A percentile compares a stretch with the other conserved stretches of the same genome.
phyloP scores from a whole-genome alignment of 2,113 vertebrate species.

The Gila orcuttii region DNA sequence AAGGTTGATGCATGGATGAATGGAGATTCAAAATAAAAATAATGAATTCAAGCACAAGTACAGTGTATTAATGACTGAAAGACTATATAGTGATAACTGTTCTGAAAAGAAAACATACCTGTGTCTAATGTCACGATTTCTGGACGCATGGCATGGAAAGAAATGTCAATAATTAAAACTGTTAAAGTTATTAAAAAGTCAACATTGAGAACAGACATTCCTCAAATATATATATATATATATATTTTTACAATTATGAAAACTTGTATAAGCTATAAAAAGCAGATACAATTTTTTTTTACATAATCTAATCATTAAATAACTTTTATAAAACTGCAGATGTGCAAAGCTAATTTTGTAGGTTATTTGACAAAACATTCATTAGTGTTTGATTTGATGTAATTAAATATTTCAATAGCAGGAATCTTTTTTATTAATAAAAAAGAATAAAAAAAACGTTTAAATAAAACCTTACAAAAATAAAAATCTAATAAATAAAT shows the following conservation, averaged over 20 bases:
- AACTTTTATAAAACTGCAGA: not conserved
- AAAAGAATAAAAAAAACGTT: not conserved
- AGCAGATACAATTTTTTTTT: not conserved
- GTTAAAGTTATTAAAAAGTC: not conserved
- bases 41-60: slow-evolving; percentile 34
- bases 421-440: not conserved
- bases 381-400: not conserved
- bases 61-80: not conserved
- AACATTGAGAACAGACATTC: not conserved
- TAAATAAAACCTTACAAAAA: not conserved
- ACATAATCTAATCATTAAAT: not conserved
- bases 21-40: not conserved
- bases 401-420: not conserved
- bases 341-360: not conserved
- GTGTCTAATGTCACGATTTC: slow-evolving; percentile 98
- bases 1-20: slow-evolving; percentile 26
- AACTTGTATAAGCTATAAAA: not conserved
- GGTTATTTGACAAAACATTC: not conserved
- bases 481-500: not conserved
- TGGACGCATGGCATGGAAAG: slow-evolving; percentile 71
- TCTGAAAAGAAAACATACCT: slow-evolving; percentile 81
- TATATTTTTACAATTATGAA: not conserved
- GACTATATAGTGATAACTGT: not conserved
- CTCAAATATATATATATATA: not conserved
- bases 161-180: slow-evolving; percentile 53